Evolutionary conservation across 2,113 vertebrate species (phyloP).

Genomic region (Mobula hypostoma): DNA sequence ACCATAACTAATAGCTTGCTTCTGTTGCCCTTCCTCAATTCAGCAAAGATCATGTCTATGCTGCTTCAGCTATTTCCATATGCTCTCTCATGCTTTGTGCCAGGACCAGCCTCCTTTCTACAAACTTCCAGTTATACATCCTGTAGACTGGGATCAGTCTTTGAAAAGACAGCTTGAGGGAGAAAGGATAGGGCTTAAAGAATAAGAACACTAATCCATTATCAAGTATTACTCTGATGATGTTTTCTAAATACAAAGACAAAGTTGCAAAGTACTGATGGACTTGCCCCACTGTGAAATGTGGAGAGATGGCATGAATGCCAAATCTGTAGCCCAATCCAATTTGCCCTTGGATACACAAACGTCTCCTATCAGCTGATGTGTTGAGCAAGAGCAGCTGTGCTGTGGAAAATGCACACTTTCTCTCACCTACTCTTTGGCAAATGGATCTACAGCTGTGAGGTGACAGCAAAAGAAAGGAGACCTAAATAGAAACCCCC

Average conservation of each 20-base stretch:
- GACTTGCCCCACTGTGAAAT: background rate
- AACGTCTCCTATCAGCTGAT: background rate
- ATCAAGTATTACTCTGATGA: background rate
- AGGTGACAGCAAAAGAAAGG: background rate
- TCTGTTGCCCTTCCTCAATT: background rate
- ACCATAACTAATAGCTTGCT: background rate
- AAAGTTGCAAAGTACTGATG: background rate
- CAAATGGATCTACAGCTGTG: background rate
- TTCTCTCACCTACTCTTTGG: background rate
- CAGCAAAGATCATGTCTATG: background rate
- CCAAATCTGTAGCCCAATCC: background rate
- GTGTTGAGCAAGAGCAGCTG: background rate
- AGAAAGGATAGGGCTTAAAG: background rate
- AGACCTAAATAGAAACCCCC: background rate
- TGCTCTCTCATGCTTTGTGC: background rate
- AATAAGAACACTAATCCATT: background rate
- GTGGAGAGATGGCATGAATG: background rate
- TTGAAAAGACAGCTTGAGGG: background rate
- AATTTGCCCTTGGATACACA: background rate
- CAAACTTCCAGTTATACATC: background rate
- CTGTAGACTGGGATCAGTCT: background rate
- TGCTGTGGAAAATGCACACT: background rate
- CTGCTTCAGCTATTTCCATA: background rate
- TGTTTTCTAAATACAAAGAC: background rate
- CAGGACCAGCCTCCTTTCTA: background rate